phyloP scores from a whole-genome alignment of 2,797 vertebrate genomes.

The Pangasius larnaudii region DNA sequence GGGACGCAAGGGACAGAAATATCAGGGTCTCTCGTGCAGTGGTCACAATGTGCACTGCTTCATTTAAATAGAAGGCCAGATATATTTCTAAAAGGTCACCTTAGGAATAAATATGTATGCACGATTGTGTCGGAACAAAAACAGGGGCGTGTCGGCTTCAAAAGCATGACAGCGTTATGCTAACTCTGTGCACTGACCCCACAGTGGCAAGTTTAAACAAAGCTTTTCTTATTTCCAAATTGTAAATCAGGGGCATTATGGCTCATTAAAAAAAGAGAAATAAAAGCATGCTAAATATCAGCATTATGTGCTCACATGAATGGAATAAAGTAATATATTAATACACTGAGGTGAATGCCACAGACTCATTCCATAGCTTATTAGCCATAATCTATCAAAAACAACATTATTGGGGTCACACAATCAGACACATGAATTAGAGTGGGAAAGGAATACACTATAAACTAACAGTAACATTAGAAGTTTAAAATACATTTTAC shows the following conservation, averaged over 20 bases:
- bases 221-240: slow-evolving; percentile 12
- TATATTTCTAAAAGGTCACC: slow-evolving; percentile 19
- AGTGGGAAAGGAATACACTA: background rate
- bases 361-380: background rate
- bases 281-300: background rate
- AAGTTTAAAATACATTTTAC: background rate
- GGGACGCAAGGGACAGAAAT: background rate
- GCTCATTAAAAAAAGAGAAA: slow-evolving; percentile 25
- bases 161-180: background rate
- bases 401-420: background rate
- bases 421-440: background rate
- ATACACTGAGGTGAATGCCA: background rate
- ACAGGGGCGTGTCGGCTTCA: background rate
- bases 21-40: background rate
- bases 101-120: slow-evolving; percentile 18
- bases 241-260: slow-evolving; percentile 5
- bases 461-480: background rate
- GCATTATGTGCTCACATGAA: background rate
- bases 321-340: background rate
- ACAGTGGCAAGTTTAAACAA: background rate
- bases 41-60: slow-evolving; percentile 19
- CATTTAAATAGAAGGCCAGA: slow-evolving; percentile 10
- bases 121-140: slow-evolving; percentile 4
- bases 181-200: slow-evolving; percentile 19
- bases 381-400: background rate